Conservation (phyloP, 2,113 vertebrate genomes). For the Nyctibius bracteatus region DNA sequence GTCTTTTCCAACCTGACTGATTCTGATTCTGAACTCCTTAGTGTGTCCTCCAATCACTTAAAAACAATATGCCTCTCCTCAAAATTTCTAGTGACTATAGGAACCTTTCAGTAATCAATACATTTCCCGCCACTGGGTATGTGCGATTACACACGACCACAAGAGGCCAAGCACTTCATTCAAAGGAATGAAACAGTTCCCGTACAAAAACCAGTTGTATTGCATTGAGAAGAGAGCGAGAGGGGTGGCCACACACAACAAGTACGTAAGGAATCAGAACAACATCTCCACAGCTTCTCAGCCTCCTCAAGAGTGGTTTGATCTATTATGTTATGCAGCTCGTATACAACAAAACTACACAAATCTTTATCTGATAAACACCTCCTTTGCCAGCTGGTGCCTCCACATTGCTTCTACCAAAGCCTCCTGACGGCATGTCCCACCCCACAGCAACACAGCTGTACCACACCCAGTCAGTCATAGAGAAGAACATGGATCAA, state of each 20-base stretch:
- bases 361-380: background rate
- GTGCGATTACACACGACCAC: background rate
- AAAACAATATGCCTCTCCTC: background rate
- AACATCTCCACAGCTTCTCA: background rate
- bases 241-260: background rate
- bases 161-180: background rate
- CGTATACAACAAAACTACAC: background rate
- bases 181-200: background rate
- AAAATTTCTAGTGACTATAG: background rate
- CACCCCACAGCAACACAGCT: background rate
- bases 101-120: background rate
- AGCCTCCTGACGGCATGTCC: fast-evolving
- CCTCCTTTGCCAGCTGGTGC: background rate
- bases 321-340: background rate
- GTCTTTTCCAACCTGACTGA: too few species aligned
- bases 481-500: fast-evolving
- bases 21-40: too few species aligned
- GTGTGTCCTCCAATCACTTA: fast-evolving
- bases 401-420: background rate
- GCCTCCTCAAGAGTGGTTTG: background rate
- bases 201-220: fast-evolving
- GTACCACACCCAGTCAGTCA: too few species aligned
- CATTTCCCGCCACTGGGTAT: background rate
- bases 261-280: background rate
- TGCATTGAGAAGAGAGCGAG: background rate